Conservation (phyloP, 2,797 vertebrate genomes). For the Alcedo atthis region DNA sequence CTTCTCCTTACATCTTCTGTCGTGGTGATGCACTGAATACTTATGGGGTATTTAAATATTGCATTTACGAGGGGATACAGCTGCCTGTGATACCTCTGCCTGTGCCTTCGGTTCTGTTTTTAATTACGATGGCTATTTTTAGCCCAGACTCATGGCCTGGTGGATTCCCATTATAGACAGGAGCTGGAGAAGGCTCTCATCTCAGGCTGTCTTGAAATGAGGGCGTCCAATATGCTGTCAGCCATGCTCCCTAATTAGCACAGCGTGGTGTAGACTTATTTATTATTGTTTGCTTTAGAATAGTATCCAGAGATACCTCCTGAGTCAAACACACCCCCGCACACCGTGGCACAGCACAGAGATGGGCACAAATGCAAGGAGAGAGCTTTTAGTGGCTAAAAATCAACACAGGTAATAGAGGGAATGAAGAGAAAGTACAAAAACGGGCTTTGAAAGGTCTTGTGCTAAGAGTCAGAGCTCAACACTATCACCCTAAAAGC, state of each 20-base stretch:
- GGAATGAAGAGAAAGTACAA: background rate
- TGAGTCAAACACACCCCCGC: background rate
- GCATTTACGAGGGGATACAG: background rate
- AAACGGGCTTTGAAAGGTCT: background rate
- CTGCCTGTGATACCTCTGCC: background rate
- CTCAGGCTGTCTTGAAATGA: background rate
- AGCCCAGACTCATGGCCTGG: background rate
- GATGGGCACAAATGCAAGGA: background rate
- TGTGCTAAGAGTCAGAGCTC: background rate
- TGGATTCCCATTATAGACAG: background rate
- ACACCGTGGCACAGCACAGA: background rate
- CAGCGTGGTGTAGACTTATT: background rate
- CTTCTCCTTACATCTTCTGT: background rate
- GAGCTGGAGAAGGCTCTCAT: background rate
- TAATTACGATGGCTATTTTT: slow-evolving; percentile 6
- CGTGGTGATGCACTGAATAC: background rate
- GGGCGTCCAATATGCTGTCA: background rate
- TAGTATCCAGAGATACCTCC: background rate
- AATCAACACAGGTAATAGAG: background rate
- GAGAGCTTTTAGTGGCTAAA: background rate
- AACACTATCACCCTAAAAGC: background rate
- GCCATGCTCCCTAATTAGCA: background rate
- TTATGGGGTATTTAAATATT: slow-evolving; percentile 7
- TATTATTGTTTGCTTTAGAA: background rate
- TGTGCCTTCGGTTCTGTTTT: background rate